Conservation (phyloP, 2,888 invertebrate species). For the Parascotia fuliginaria region DNA sequence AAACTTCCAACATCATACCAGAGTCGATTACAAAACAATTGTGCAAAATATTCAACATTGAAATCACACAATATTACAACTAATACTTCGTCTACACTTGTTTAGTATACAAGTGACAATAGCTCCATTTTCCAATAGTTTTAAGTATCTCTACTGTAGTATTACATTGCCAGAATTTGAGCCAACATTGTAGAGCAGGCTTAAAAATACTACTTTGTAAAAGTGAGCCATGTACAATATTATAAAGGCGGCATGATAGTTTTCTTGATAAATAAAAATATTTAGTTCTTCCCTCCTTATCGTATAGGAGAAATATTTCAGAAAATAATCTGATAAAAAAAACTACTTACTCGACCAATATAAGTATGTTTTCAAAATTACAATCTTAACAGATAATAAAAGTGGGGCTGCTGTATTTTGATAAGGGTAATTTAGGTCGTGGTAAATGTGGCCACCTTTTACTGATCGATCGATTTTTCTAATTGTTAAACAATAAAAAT, state of each 20-base stretch:
- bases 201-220: constrained; percentile 32
- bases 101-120: no score
- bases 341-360: constrained; percentile 4
- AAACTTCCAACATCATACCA: constrained; percentile 12
- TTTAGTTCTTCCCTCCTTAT: constrained; percentile 25
- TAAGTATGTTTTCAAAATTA: constrained; percentile 7
- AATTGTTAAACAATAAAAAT: constrained; percentile 14
- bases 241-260: constrained; percentile 10
- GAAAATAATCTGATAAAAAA: constrained; percentile 5
- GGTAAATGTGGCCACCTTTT: constrained; percentile 16
- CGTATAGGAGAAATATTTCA: constrained; percentile 7
- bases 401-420: constrained; percentile 26
- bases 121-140: no score
- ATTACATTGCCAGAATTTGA: no score
- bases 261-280: constrained; percentile 15
- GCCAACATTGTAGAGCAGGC: no score
- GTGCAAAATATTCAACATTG: constrained; percentile 29
- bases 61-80: constrained; percentile 40
- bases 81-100: no score
- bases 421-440: constrained; percentile 31
- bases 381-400: constrained; percentile 31
- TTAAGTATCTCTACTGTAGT: no score
- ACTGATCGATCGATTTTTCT: constrained; percentile 33
- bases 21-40: constrained; percentile 27
- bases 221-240: constrained; percentile 21